A percentile compares a stretch with the other conserved stretches of the same genome.
phyloP scores from a whole-genome alignment of 2,888 invertebrate species.

The Microctonus brassicae region DNA sequence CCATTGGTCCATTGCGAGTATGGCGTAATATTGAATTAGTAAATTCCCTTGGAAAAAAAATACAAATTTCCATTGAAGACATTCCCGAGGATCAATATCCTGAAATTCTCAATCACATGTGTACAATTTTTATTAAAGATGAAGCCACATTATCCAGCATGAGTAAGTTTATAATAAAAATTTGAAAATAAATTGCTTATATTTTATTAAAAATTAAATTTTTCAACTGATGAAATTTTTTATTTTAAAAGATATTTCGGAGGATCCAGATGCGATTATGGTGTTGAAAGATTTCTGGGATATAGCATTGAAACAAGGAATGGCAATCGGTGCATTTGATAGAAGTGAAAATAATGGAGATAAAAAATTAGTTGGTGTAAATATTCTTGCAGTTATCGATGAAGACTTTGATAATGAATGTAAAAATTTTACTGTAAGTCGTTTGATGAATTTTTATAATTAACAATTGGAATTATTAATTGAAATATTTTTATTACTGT shows the following conservation, averaged over 20 bases:
- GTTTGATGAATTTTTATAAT: background rate
- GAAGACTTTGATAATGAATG: slow-evolving; percentile 24
- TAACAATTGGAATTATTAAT: background rate
- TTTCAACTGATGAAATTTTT: background rate
- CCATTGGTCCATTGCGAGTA: slow-evolving; percentile 55
- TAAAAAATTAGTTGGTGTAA: slow-evolving; percentile 64
- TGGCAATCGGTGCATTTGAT: slow-evolving; percentile 63
- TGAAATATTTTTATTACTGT: background rate
- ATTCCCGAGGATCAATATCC: slow-evolving; percentile 58
- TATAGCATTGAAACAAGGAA: slow-evolving; percentile 55
- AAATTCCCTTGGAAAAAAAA: slow-evolving; percentile 45
- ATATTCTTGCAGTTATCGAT: slow-evolving; percentile 41
- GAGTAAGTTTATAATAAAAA: slow-evolving; percentile 49
- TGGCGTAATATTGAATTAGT: slow-evolving; percentile 55
- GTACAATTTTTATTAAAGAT: slow-evolving; percentile 51
- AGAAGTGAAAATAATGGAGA: slow-evolving; percentile 58
- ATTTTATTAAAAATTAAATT: background rate
- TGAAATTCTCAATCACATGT: slow-evolving; percentile 58
- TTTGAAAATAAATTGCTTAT: background rate
- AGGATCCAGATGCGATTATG: slow-evolving; percentile 5
- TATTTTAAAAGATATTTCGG: slow-evolving; percentile 17
- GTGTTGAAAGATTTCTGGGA: slow-evolving; percentile 50
- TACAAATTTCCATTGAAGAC: slow-evolving; percentile 59
- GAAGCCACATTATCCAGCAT: slow-evolving; percentile 51
- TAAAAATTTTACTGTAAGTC: slow-evolving; percentile 40